A percentile compares a stretch with the other conserved stretches of the same genome.
phyloP scores from a whole-genome alignment of 2,113 vertebrate genomes.

The Lycaon pictus region DNA sequence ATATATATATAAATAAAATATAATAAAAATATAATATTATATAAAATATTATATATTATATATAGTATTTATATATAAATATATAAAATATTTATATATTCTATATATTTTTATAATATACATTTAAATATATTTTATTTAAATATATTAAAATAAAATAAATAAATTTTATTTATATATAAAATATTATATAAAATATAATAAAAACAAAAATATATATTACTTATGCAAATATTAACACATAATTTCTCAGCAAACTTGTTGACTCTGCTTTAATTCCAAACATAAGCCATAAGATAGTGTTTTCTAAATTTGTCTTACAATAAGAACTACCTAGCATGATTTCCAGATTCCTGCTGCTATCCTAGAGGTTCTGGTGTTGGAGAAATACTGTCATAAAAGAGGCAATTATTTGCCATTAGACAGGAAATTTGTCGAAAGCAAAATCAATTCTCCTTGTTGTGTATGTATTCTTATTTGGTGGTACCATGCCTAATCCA shows the following conservation, averaged over 20 bases:
- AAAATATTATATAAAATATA: too few relatives aligned
- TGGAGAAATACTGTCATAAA: not conserved
- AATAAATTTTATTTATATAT: too few relatives aligned
- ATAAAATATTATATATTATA: too few relatives aligned
- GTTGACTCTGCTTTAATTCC: conserved; percentile 1
- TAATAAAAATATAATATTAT: too few relatives aligned
- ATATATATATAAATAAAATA: not conserved
- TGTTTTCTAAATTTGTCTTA: conserved; percentile 21
- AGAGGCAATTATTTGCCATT: not conserved
- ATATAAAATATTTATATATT: too few relatives aligned
- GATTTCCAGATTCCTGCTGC: not conserved
- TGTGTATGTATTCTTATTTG: not conserved
- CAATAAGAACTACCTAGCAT: not conserved
- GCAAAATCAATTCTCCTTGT: not conserved
- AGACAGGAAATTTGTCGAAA: not conserved
- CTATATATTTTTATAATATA: too few relatives aligned
- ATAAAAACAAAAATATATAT: not conserved
- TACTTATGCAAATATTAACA: not conserved
- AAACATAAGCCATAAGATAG: not conserved
- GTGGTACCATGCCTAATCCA: not conserved
- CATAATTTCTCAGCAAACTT: not conserved
- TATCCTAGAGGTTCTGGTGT: not conserved
- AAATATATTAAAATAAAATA: too few relatives aligned
- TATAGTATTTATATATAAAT: too few relatives aligned
- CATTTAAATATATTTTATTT: too few relatives aligned